A percentile compares a stretch with the other conserved stretches of the same genome.
Evolutionary conservation across 64 coral and sea anemone species (phyloP).

Genomic region (Pocillopora verrucosa): DNA sequence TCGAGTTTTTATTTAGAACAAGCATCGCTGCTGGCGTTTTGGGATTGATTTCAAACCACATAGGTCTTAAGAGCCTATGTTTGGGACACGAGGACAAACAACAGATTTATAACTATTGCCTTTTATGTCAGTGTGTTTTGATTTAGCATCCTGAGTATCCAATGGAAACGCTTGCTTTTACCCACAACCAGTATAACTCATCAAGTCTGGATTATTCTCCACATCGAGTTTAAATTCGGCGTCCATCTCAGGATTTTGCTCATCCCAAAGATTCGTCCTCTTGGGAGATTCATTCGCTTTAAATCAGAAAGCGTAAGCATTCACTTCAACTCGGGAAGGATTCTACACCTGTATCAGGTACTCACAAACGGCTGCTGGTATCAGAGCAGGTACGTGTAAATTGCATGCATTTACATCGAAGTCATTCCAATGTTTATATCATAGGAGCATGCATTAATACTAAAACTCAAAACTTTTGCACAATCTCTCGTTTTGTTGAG

Average conservation of each 20-base stretch:
- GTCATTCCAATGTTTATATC: not conserved
- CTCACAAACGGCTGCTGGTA: not conserved
- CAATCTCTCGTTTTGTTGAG: not conserved
- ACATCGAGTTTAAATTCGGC: not conserved
- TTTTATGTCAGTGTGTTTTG: not conserved
- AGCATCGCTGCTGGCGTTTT: not conserved
- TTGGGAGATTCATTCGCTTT: not conserved
- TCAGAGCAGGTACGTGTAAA: not conserved
- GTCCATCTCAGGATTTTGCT: not conserved
- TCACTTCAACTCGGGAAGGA: not conserved
- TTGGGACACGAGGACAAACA: not conserved
- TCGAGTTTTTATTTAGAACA: not conserved
- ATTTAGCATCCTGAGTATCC: not conserved
- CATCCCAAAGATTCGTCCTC: not conserved
- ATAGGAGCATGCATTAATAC: not conserved
- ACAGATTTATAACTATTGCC: not conserved
- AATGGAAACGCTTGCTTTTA: not conserved
- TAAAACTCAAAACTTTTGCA: not conserved
- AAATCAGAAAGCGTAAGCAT: not conserved
- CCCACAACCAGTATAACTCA: constrained; percentile 25
- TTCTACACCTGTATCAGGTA: not conserved
- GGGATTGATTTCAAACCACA: not conserved
- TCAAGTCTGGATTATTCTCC: constrained; percentile 26
- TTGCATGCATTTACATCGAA: not conserved
- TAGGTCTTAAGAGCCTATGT: not conserved